Evolutionary conservation across 1,140 invertebrate genomes (phyloP), one percentile per base, ranked within the genome.

Genomic region (Pseudomyrmex sp.): DNA sequence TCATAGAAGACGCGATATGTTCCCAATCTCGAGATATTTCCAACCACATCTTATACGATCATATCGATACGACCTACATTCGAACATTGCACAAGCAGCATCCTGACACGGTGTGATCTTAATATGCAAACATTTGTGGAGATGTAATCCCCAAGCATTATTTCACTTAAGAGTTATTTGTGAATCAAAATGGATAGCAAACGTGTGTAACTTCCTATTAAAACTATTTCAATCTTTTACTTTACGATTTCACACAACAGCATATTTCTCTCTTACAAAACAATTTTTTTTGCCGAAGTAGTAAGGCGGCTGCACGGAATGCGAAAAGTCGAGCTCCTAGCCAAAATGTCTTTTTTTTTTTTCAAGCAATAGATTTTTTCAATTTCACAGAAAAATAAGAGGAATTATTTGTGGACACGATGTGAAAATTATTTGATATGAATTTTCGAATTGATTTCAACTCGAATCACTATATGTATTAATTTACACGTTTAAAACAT

Each of bases 51-150:
- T 23, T 8, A 26, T 26, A n/a, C 66, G 66, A 80, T 80, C 54
- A 50, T 59, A 70, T 80, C 44, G 76, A 70, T 58, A 59, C 76
- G 76, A 80, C 76, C 76, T 80, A 80, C 76, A 80, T 80, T n/a
- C 50, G 18, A 58, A 72, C n/a, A 35, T 12, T 12, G 20, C 76
- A 35, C 54, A 72, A 80, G 72, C 54, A 35, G 35, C 35, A 56
- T 80, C 20, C 54, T 44, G 66, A 79, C 10, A 26, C 35, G 15
- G 20, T 26, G 20, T 26, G 23, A 80, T 70, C 44, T 35, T 48
- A 79, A 79, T 58, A 54, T 69, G 65, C 54, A 72, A 72, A 59
- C 76, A 59, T 50, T 26, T 80, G 20, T 44, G 12, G 10, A 58
- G 10, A 58, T 1, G 9, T 59, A 13, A 15, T 54, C 35, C 35